phyloP scores from a whole-genome alignment of 2,888 invertebrate genomes.

The Orthosia gracilis region DNA sequence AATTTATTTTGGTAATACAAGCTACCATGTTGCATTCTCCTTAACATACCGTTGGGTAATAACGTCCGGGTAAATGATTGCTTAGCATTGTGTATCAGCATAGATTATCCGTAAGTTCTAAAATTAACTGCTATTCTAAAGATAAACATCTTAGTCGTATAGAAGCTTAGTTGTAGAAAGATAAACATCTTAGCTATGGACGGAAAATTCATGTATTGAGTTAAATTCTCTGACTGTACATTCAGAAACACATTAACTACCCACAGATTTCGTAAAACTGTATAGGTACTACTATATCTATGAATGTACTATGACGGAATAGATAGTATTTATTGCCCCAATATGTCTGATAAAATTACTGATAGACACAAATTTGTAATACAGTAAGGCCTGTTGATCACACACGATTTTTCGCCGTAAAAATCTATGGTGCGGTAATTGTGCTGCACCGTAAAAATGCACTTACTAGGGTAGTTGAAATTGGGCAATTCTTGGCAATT shows the following conservation, averaged over 20 bases:
- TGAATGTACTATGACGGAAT: background rate
- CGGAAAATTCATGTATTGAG: background rate
- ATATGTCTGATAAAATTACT: conserved; percentile 22
- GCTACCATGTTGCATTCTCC: background rate
- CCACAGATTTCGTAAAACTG: background rate
- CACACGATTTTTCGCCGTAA: no score
- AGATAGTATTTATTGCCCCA: background rate
- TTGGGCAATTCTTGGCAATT: no score
- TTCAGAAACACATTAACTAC: background rate
- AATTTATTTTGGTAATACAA: background rate
- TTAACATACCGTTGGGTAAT: background rate
- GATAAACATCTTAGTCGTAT: background rate
- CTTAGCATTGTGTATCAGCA: background rate
- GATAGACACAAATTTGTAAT: background rate
- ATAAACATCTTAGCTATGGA: background rate
- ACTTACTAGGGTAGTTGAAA: no score
- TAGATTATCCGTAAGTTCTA: background rate
- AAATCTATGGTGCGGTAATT: no score
- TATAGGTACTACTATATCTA: background rate
- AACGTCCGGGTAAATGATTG: background rate
- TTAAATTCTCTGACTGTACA: background rate
- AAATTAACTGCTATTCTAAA: background rate
- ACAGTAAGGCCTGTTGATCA: background rate
- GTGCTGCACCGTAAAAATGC: no score
- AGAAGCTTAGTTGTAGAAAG: no score